These are phyloP conservation scores for Sphinx pinastri DNA, from an alignment of 2,888 invertebrate species.

Conservation along the genomic window DNA sequence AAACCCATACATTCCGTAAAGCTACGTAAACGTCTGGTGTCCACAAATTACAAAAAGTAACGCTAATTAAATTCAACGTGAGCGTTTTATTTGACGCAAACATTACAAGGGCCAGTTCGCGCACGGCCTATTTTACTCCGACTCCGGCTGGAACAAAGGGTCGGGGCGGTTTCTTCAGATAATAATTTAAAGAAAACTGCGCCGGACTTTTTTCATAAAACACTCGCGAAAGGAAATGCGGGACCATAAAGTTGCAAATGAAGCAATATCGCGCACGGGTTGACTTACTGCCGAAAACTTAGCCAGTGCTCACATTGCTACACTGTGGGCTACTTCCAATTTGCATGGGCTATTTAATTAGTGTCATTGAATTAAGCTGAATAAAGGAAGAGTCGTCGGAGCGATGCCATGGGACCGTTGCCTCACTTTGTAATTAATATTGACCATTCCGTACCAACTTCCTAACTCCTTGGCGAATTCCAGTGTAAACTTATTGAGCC, in stretches of 20 bases:
- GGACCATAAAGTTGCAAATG: slow-evolving; percentile 79
- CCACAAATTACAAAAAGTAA: slow-evolving; percentile 41
- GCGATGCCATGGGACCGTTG: slow-evolving; percentile 41
- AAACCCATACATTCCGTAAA: slow-evolving; percentile 26
- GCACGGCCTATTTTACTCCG: slow-evolving; percentile 49
- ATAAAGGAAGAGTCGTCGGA: slow-evolving; percentile 56
- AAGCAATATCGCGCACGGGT: slow-evolving; percentile 69
- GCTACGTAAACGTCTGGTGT: slow-evolving; percentile 31
- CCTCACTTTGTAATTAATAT: slow-evolving; percentile 66
- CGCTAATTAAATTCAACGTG: slow-evolving; percentile 54
- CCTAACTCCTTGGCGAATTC: slow-evolving; percentile 19
- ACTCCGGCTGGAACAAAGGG: slow-evolving; percentile 58
- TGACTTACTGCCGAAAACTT: slow-evolving; percentile 69
- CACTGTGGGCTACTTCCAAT: slow-evolving; percentile 59
- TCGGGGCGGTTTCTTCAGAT: slow-evolving; percentile 53
- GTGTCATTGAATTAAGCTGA: slow-evolving; percentile 75
- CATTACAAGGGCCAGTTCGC: slow-evolving; percentile 50
- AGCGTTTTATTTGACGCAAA: slow-evolving; percentile 52
- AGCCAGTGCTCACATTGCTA: slow-evolving; percentile 47
- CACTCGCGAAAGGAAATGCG: slow-evolving; percentile 62
- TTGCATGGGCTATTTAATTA: slow-evolving; percentile 67
- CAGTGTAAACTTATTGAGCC: slow-evolving; percentile 3
- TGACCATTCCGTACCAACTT: slow-evolving; percentile 56
- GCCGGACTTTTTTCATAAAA: slow-evolving; percentile 62
- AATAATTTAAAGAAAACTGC: slow-evolving; percentile 71